These are phyloP conservation scores for Cepaea hortensis DNA, from an alignment of 2,888 invertebrate genomes.

Conservation along the genomic window DNA sequence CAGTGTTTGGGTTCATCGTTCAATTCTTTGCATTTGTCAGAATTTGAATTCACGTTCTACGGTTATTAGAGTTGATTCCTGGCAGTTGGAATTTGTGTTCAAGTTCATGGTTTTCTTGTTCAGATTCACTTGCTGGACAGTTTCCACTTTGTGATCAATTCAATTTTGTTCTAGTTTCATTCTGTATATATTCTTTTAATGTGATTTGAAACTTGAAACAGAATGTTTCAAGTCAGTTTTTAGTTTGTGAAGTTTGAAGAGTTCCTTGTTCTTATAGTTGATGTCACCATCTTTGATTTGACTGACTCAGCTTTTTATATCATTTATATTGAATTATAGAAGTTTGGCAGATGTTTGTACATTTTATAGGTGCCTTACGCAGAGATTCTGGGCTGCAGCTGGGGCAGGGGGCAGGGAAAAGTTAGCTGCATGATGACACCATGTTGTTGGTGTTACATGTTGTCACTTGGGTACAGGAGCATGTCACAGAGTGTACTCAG, in stretches of 20 bases:
- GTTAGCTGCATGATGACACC: too few relatives aligned
- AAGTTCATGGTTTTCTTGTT: neutral
- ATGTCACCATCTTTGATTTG: neutral
- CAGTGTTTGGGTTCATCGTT: too few relatives aligned
- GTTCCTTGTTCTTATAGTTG: neutral
- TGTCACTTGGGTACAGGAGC: too few relatives aligned
- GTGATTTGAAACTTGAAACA: neutral
- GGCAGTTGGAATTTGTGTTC: neutral
- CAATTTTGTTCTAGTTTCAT: neutral
- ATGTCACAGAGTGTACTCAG: too few relatives aligned
- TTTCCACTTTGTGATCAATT: neutral
- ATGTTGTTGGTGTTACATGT: too few relatives aligned
- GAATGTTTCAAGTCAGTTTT: neutral
- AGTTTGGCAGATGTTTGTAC: constrained; percentile 33
- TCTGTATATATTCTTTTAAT: neutral
- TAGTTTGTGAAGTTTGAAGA: neutral
- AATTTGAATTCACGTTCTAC: too few relatives aligned
- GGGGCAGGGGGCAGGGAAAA: too few relatives aligned
- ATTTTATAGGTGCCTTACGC: constrained; percentile 34
- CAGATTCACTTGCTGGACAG: neutral
- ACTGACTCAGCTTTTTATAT: neutral
- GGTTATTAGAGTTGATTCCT: neutral
- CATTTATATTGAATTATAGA: constrained; percentile 1
- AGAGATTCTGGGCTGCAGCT: neutral
- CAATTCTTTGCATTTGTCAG: too few relatives aligned